A percentile compares a stretch with the other conserved stretches of the same genome.
Evolutionary conservation across 2,888 invertebrate species (phyloP).

Genomic region (Brachynemurus nebulosus): DNA sequence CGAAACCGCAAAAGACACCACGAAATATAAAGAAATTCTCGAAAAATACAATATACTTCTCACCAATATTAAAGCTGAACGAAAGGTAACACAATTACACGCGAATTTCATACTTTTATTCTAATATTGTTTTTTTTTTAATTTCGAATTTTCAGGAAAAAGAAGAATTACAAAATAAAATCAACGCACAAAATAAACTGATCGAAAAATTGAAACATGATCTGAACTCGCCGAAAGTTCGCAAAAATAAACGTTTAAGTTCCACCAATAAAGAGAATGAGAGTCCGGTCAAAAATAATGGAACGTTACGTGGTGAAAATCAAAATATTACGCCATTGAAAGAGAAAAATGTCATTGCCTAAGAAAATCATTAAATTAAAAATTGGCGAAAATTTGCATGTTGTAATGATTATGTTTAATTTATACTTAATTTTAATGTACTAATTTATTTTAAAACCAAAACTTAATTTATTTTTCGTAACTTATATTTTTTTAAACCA

Average conservation of each 20-base stretch:
- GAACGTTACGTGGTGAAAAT: conserved; percentile 22
- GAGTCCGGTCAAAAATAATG: conserved; percentile 28
- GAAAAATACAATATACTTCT: no score
- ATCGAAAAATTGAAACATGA: conserved; percentile 32
- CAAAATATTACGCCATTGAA: conserved; percentile 27
- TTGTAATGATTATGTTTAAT: no score
- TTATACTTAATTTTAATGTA: no score
- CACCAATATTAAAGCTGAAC: no score
- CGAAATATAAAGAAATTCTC: no score
- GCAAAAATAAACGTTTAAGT: conserved; percentile 25
- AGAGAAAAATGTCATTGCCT: conserved; percentile 33
- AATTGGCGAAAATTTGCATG: no score
- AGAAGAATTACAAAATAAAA: conserved; percentile 23
- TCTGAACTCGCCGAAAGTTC: conserved; percentile 24
- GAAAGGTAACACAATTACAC: no score
- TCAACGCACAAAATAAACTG: conserved; percentile 25
- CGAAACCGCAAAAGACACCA: no score
- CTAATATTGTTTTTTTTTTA: not conserved
- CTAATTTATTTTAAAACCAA: no score
- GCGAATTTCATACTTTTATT: conserved; percentile 27
- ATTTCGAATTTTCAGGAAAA: conserved; percentile 20
- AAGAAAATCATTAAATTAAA: no score
- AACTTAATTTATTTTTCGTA: no score
- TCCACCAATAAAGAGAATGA: conserved; percentile 35
- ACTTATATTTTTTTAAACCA: no score